Evolutionary conservation across 1,140 invertebrate genomes (phyloP).

Genomic region (Aphis gossypii): DNA sequence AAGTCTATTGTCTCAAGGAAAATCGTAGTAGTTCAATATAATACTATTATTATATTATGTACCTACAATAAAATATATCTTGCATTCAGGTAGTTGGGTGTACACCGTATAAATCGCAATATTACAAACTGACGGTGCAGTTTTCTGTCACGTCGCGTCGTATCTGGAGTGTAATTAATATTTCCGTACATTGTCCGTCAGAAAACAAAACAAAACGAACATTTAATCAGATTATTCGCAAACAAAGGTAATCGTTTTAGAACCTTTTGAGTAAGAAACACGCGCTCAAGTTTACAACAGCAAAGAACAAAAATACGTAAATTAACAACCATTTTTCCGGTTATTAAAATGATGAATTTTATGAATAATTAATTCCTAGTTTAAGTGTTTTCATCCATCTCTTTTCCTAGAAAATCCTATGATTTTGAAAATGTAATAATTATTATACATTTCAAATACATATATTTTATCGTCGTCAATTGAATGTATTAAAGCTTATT

Average conservation of each 20-base stretch:
- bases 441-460: background rate
- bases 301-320: background rate
- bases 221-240: background rate
- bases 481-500: background rate
- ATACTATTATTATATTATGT: conserved; percentile 10
- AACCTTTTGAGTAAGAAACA: background rate
- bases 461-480: background rate
- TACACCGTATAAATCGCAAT: background rate
- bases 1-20: background rate
- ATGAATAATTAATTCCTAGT: background rate
- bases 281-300: background rate
- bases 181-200: background rate
- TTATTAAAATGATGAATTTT: background rate
- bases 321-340: background rate
- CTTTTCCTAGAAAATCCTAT: background rate
- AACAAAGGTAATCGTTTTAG: background rate
- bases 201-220: background rate
- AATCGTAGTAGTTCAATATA: background rate
- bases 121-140: background rate
- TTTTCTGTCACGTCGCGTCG: background rate
- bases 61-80: background rate
- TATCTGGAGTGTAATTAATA: background rate
- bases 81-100: background rate
- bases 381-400: too few relatives aligned
- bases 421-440: background rate